Evolutionary conservation across 1,140 invertebrate genomes (phyloP), one percentile per base, ranked within the genome.

Genomic region (Coenobita brevimanus): DNA sequence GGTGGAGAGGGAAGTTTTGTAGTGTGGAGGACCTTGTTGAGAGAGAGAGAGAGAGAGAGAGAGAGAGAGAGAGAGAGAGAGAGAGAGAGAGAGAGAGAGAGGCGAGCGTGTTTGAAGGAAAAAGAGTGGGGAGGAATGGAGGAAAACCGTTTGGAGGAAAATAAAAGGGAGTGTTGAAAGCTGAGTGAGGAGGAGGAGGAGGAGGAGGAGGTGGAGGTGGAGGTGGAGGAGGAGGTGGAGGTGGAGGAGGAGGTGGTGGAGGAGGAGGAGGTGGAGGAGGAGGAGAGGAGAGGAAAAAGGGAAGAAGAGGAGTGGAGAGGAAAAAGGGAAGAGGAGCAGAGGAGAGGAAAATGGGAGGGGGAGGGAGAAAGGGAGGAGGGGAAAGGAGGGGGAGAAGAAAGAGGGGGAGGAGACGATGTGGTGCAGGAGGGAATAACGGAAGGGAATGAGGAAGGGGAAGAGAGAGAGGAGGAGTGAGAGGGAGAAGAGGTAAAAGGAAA

Each of bases 251-350:
- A 17, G 50, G 36, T 24, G 36, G 50, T 10, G 21, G 27, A 24
- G 27, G 30, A 8, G 30, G 24, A 24, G 24, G 6, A 38, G 41
- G 3, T 36, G 24, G 27, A 62, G 17, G 60, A 64, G 80, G 27
- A 62, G 69, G 80, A 46, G 60, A 69, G 80, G 27, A 62, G 46
- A 62, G n/a, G 80, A 50, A 38, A 50, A 62, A 33, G 60, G 4
- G 27, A 33, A 67, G 36, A 46, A 71, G 54, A 41, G 33, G 0
- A 13, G 24, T 24, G 43, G 0, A 81, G 81, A 46, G 81, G 24
- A 0, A 71, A 64, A 36, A 2, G 24, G 38, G 38, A 27, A 2
- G 27, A 15, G n/a, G 6, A 8, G 50, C 24, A 30, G 57, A 27
- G 24, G 50, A 46, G 27, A 24, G 2, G 30, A 69, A 36, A 10